Conservation (phyloP, 2,888 invertebrate genomes). For the Eustalomyia histrio region DNA sequence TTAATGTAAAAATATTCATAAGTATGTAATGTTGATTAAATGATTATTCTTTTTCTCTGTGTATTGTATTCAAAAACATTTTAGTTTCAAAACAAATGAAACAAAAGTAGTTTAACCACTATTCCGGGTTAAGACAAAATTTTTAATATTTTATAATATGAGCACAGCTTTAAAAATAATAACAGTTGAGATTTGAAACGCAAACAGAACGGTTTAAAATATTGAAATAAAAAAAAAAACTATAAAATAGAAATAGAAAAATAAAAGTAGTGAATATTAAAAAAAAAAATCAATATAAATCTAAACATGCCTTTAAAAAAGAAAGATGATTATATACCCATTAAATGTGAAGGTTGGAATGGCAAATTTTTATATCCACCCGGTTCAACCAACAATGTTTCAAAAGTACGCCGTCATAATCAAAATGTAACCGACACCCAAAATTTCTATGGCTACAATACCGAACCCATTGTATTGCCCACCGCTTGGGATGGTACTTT, state of each 20-base stretch:
- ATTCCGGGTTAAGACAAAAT: slow-evolving; percentile 28
- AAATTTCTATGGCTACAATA: slow-evolving; percentile 76
- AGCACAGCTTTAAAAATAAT: slow-evolving; percentile 23
- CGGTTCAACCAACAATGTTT: slow-evolving; percentile 75
- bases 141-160: slow-evolving; percentile 43
- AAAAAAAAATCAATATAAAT: slow-evolving; percentile 14
- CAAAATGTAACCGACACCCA: slow-evolving; percentile 76
- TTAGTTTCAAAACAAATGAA: slow-evolving; percentile 29
- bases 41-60: slow-evolving; percentile 56
- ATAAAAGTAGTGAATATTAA: neutral
- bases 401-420: slow-evolving; percentile 76
- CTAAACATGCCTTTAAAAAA: slow-evolving; percentile 74
- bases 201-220: slow-evolving; percentile 52
- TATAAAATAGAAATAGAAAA: neutral
- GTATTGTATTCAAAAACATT: slow-evolving; percentile 42
- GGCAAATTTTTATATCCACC: slow-evolving; percentile 76
- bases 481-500: slow-evolving; percentile 78
- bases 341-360: slow-evolving; percentile 79
- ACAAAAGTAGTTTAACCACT: slow-evolving; percentile 48
- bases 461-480: slow-evolving; percentile 76
- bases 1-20: too few relatives aligned
- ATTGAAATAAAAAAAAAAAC: slow-evolving; percentile 20
- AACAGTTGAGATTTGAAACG: slow-evolving; percentile 62
- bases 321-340: slow-evolving; percentile 78
- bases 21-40: too few relatives aligned